phyloP scores from a whole-genome alignment of 2,797 vertebrate genomes.

The Manis javanica region DNA sequence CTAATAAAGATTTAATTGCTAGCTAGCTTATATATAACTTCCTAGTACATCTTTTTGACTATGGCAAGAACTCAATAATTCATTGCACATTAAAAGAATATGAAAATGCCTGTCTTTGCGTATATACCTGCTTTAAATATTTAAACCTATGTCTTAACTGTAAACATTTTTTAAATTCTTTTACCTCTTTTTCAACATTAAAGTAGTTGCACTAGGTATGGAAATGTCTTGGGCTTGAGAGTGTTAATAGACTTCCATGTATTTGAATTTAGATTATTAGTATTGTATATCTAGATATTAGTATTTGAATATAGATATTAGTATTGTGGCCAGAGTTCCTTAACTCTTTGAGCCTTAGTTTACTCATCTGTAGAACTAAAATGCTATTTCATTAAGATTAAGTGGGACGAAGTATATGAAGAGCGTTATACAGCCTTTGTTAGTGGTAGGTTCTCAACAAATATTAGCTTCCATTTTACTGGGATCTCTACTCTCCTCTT shows the following conservation, averaged over 20 bases:
- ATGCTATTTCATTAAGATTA: not conserved
- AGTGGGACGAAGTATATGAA: not conserved
- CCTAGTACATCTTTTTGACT: not conserved
- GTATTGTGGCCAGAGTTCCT: not conserved
- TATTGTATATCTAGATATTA: not conserved
- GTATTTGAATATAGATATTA: not conserved
- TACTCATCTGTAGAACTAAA: not conserved
- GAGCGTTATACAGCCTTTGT: not conserved
- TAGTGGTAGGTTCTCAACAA: not conserved
- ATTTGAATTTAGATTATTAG: not conserved
- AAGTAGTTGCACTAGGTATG: not conserved
- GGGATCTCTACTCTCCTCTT: not conserved
- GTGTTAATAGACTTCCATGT: not conserved
- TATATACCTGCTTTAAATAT: not conserved
- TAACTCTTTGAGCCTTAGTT: not conserved
- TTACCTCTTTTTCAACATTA: not conserved
- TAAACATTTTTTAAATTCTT: not conserved
- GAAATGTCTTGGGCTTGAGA: not conserved
- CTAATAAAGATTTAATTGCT: slow-evolving; percentile 34
- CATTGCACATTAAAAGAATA: slow-evolving; percentile 2
- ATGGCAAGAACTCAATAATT: not conserved
- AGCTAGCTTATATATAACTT: slow-evolving; percentile 9
- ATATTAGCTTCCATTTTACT: not conserved
- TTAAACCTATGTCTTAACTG: not conserved
- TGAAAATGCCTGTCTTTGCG: slow-evolving; percentile 35